A percentile compares a stretch with the other conserved stretches of the same genome.
These are phyloP conservation scores for Takifugu bimaculatus DNA, from an alignment of 2,113 vertebrate genomes.

Conservation along the genomic window DNA sequence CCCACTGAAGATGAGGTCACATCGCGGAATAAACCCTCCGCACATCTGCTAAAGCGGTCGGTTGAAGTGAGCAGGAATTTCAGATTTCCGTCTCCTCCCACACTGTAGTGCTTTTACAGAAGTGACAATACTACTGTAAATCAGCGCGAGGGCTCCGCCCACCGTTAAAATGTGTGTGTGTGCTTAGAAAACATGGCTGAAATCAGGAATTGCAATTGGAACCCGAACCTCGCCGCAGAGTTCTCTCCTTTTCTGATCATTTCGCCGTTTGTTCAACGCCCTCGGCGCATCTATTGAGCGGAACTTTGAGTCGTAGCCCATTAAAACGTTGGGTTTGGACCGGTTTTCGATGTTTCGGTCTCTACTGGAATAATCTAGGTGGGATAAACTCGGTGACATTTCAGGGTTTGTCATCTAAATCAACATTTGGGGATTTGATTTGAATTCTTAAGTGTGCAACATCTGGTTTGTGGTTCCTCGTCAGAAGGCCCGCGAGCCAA, in stretches of 20 bases:
- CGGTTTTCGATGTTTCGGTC: neutral
- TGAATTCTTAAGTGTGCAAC: slow-evolving; percentile 20
- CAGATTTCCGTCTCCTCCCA: slow-evolving; percentile 43
- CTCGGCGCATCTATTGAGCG: slow-evolving; percentile 1
- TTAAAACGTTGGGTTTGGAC: no score
- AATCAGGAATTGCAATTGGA: no score
- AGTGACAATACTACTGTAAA: slow-evolving; percentile 9
- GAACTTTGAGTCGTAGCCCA: slow-evolving; percentile 19
- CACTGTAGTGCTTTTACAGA: slow-evolving; percentile 25
- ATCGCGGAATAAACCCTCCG: slow-evolving; percentile 43
- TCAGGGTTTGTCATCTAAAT: slow-evolving; percentile 19
- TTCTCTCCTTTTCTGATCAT: neutral
- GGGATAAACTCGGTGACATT: slow-evolving; percentile 3
- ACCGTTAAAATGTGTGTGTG: neutral
- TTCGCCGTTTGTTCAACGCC: neutral
- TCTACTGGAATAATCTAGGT: neutral
- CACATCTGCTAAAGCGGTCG: slow-evolving; percentile 54
- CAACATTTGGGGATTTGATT: slow-evolving; percentile 37
- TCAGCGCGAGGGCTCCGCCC: neutral
- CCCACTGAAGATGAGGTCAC: slow-evolving; percentile 45
- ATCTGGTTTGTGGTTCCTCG: slow-evolving; percentile 45
- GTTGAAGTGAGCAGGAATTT: slow-evolving; percentile 32
- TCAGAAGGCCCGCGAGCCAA: slow-evolving; percentile 24
- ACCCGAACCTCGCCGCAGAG: no score
- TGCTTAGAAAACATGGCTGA: neutral